Evolutionary conservation across 2,113 vertebrate genomes (phyloP).

Genomic region (Notarius lentiginosus): DNA sequence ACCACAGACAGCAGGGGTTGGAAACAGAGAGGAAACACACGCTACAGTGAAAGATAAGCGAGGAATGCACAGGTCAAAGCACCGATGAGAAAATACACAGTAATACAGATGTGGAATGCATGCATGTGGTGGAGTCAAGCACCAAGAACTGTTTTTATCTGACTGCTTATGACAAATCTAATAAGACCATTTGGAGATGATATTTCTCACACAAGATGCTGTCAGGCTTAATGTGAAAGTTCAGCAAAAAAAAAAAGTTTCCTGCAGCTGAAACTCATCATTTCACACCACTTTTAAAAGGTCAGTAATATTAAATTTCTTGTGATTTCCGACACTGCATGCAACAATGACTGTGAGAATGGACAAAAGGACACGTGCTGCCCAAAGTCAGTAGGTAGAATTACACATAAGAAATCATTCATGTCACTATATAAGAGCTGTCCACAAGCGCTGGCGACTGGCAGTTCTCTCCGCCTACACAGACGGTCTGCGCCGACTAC

Average conservation of each 20-base stretch:
- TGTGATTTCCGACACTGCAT: neutral
- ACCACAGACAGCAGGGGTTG: conserved; percentile 16
- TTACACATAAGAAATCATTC: neutral
- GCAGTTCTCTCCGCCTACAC: too few relatives aligned
- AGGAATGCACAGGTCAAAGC: neutral
- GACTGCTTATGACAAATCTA: neutral
- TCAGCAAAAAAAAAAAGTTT: neutral
- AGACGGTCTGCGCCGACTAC: too few relatives aligned
- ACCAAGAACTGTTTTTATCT: neutral
- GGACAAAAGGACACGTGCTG: neutral
- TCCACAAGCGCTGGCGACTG: too few relatives aligned
- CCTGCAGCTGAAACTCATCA: neutral
- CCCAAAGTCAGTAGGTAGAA: neutral
- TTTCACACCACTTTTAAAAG: neutral
- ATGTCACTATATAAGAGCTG: neutral
- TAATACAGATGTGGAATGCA: neutral
- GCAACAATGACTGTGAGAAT: neutral
- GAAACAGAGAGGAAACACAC: neutral
- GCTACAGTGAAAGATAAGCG: neutral
- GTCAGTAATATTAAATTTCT: neutral
- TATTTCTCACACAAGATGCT: neutral
- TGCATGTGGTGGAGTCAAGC: neutral
- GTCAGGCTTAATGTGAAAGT: neutral
- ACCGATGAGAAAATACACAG: neutral
- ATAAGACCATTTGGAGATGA: neutral